These are phyloP conservation scores for Sparidentex hasta DNA, from an alignment of 2,797 vertebrate species.

Conservation along the genomic window DNA sequence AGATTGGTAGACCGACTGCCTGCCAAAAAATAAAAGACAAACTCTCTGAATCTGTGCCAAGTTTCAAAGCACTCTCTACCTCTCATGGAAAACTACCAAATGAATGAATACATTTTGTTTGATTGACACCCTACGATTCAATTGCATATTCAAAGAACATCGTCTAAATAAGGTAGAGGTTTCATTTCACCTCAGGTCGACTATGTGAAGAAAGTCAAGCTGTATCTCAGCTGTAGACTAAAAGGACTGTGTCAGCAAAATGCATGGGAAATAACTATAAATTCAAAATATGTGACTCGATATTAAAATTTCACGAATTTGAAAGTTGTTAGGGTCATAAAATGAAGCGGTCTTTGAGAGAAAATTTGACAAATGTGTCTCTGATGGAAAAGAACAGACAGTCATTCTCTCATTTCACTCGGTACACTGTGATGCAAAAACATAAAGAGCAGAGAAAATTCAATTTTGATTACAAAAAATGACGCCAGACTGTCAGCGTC, in stretches of 20 bases:
- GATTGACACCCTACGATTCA: neutral
- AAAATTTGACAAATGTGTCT: neutral
- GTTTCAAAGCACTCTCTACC: conserved; percentile 9
- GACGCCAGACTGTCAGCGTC: too few relatives aligned
- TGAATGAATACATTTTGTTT: neutral
- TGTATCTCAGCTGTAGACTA: neutral
- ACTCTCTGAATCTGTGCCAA: conserved; percentile 32
- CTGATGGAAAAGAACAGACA: neutral
- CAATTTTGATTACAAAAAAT: too few relatives aligned
- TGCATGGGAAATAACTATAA: too few relatives aligned
- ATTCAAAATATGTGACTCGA: neutral
- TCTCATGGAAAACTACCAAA: neutral
- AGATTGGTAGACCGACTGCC: conserved; percentile 29
- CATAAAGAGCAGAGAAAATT: too few relatives aligned
- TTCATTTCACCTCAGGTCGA: neutral
- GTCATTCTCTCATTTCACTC: too few relatives aligned
- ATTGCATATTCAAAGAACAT: neutral
- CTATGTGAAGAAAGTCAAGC: neutral
- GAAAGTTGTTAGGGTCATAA: neutral
- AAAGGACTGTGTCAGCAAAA: neutral
- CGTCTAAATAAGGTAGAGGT: neutral
- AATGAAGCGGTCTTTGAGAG: too few relatives aligned
- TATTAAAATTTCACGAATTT: neutral
- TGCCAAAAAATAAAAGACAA: conserved; percentile 37
- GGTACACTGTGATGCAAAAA: too few relatives aligned